A percentile compares a stretch with the other conserved stretches of the same genome.
Conservation (phyloP, 2,113 vertebrate genomes). For the Semnornis frantzii region DNA sequence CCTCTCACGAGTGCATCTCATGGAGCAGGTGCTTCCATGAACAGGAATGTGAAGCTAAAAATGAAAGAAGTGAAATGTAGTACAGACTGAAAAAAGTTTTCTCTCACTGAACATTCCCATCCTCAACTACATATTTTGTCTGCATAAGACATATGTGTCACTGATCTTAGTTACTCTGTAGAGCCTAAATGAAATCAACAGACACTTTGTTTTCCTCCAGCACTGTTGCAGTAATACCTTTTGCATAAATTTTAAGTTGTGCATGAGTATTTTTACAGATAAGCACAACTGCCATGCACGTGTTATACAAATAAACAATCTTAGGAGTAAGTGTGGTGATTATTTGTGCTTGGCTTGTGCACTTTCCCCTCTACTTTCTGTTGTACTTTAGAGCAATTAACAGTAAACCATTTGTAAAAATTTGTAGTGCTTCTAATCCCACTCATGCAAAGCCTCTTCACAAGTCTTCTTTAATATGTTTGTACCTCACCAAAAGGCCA, state of each 20-base stretch:
- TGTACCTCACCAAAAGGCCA: neutral
- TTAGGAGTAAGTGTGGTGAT: neutral
- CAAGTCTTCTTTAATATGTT: neutral
- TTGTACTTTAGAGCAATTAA: neutral
- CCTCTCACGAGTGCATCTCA: neutral
- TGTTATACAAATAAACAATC: neutral
- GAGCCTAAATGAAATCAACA: neutral
- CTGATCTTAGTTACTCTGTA: neutral
- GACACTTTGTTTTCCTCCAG: neutral
- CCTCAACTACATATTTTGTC: neutral
- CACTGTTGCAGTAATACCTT: neutral
- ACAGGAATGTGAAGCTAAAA: neutral
- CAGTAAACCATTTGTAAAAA: neutral
- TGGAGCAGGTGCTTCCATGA: rapidly evolving
- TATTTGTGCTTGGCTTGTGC: neutral
- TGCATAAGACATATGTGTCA: neutral
- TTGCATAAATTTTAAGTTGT: neutral
- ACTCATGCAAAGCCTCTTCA: neutral
- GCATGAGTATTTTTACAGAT: neutral
- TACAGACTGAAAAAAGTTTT: neutral
- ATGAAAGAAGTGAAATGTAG: neutral
- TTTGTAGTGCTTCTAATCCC: neutral
- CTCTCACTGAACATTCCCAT: neutral
- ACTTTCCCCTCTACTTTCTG: neutral
- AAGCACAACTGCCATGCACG: neutral